Base-by-base conservation (phyloP, 2,888 invertebrate species). In the Molanna angustata region DNA sequence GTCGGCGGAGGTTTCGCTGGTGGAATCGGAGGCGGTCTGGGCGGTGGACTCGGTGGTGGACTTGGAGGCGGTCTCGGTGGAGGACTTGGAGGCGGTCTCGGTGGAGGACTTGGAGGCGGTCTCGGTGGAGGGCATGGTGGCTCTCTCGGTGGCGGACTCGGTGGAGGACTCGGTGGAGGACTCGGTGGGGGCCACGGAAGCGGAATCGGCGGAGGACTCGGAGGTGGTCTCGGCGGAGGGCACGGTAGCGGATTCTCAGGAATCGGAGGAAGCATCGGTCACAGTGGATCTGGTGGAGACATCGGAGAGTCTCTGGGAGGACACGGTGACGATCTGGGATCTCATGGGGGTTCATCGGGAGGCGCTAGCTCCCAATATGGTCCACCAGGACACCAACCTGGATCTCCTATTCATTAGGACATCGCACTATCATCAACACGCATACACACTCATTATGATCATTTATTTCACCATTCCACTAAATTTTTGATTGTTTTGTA, bases 331-430 rank as follows among this genome's bases (percentile, higher is more conserved):
- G 41, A 41, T 11, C n/a, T 43, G 4, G 66, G 65, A 13, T 64
- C 64, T 32, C 72, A 73, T 60, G 69, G 70, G 17, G 71, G 71
- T 52, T 68, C 66, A 18, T 70, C 70, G 43, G 74, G 74, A 54
- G 59, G 58, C 1, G 71, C 73, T 53, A 73, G 74, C 66, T 65
- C 74, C 39, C 77, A 78, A 63, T 79, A 80, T 63, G 77, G 78
- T 60, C 76, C 76, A 46, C 76, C 76, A 52, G 75, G 76, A 50
- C 76, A 76, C 60, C 72, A 75, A 20, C 74, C 76, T 41, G 76
- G 76, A 51, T 53, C 56, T 9, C 72, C 76, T 52, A 69, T 76
- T 56, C 76, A 76, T 65, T 76, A 45, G 54, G 32, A 48, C 47
- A 37, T 35, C 35, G n/a, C n/a, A n/a, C n/a, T n/a, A n/a, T n/a